Evolutionary conservation across 2,797 vertebrate species (phyloP).

Genomic region (Enteromius treurensis): DNA sequence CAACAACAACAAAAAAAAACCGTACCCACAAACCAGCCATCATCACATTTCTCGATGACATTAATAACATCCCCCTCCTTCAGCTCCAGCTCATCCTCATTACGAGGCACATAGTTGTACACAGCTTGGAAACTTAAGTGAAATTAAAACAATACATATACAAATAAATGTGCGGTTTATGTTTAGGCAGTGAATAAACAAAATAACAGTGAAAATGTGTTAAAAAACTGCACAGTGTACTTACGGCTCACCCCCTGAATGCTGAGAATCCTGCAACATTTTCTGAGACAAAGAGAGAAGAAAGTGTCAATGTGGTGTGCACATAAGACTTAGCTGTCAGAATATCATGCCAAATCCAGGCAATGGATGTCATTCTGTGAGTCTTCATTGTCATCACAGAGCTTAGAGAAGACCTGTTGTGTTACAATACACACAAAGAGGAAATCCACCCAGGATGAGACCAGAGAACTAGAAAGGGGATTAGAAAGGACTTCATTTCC

Average conservation of each 20-base stretch:
- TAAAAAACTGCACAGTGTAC: constrained; percentile 50
- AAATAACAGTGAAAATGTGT: neutral
- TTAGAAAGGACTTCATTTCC: constrained; percentile 61
- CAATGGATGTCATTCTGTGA: constrained; percentile 36
- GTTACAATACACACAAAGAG: constrained; percentile 40
- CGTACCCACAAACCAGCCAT: constrained; percentile 98
- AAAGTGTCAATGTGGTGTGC: neutral
- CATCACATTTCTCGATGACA: constrained; percentile 98
- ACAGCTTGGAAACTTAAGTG: constrained; percentile 89
- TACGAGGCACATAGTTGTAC: constrained; percentile 95
- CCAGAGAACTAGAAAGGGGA: constrained; percentile 36
- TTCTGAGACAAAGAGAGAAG: constrained; percentile 63
- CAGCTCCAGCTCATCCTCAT: constrained; percentile 97
- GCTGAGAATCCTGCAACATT: constrained; percentile 76
- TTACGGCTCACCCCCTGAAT: constrained; percentile 79
- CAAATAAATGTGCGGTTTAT: neutral
- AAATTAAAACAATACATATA: neutral
- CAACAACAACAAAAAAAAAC: neutral
- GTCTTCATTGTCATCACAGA: constrained; percentile 20
- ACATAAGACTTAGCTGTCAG: neutral
- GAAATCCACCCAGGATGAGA: constrained; percentile 30
- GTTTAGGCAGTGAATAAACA: neutral
- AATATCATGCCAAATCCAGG: constrained; percentile 48
- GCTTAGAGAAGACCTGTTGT: constrained; percentile 15
- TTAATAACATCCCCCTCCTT: constrained; percentile 95